Conservation (phyloP, 2,797 vertebrate species). For the Coluber constrictor region DNA sequence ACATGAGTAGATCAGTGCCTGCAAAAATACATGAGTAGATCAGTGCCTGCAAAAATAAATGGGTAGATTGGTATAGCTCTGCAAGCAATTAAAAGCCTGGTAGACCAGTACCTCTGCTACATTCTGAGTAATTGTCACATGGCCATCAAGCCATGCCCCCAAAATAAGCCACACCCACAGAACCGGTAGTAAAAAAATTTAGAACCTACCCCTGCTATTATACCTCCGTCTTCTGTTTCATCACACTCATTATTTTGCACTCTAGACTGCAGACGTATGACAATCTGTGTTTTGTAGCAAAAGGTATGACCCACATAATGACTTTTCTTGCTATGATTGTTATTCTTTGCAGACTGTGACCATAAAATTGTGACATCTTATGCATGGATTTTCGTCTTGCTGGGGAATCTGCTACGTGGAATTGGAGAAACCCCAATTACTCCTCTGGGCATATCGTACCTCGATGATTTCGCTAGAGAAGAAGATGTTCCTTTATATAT, state of each 20-base stretch:
- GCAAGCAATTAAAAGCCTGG: too few species aligned
- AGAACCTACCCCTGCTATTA: neutral
- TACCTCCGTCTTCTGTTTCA: neutral
- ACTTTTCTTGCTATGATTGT: neutral
- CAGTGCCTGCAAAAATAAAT: too few species aligned
- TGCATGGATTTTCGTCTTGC: constrained; percentile 89
- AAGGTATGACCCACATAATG: neutral
- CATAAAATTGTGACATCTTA: constrained; percentile 75
- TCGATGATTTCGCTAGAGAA: constrained; percentile 88
- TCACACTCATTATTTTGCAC: neutral
- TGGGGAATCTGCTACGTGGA: constrained; percentile 88
- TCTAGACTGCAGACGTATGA: neutral
- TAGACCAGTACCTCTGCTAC: too few species aligned
- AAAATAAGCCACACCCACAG: too few species aligned
- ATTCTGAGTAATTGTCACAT: too few species aligned
- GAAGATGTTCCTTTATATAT: constrained; percentile 93
- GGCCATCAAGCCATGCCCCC: too few species aligned
- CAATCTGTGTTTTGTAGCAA: neutral
- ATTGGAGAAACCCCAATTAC: constrained; percentile 92
- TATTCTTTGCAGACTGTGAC: constrained; percentile 72
- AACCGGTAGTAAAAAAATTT: too few species aligned
- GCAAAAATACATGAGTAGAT: too few species aligned
- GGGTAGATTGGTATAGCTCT: too few species aligned
- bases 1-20: too few species aligned
- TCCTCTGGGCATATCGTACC: constrained; percentile 90